Evolutionary conservation across 2,797 vertebrate species (phyloP), one percentile per base, ranked within the genome.

Genomic region (Microhierax caerulescens): DNA sequence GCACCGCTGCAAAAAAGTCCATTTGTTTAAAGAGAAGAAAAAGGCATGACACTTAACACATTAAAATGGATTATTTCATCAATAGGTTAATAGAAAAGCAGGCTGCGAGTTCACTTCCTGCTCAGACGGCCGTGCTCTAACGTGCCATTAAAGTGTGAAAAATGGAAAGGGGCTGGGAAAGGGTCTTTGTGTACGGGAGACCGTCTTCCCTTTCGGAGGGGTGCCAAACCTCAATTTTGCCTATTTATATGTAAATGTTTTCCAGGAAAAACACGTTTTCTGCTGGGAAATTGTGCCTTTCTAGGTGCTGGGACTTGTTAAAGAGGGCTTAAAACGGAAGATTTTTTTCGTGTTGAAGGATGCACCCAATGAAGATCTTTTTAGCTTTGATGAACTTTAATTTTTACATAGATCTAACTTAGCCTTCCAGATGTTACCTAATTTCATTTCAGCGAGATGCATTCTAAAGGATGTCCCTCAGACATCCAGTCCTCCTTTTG

Each of bases 231-330:
- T 90, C 2, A 1, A 10, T 41, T 73, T 93, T 96, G 63, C 96
- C 96, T 98, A 98, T 98, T 96, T 98, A 97, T 98, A 98, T 98
- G 98, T 95, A 98, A 98, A 98, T 98, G 90, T 43, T 96, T 64
- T 39, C 27, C 84, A 75, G 81, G 53, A 14, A 81, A 89, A 97
- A 89, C 84, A 92, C 86, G 88, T 82, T 95, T 88, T 77, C 54
- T 39, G 27, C 82, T 15, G 36, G 56, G 65, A 47, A 73, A 84
- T 72, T 54, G 70, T 56, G 50, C 43, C 13, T 77, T 61, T 50
- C 7, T 24, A 37, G 65, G 28, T 67, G 59, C 45, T 6, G 56
- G 69, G 64, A 83, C 83, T 90, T 86, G 43, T 61, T 73, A 96
- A 91, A 57, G 36, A 22, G 14, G 14, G 53, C 47, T 89, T 85